Evolutionary conservation across 2,797 vertebrate species (phyloP), one percentile per base, ranked within the genome.

Genomic region (Sebastes vulpes): DNA sequence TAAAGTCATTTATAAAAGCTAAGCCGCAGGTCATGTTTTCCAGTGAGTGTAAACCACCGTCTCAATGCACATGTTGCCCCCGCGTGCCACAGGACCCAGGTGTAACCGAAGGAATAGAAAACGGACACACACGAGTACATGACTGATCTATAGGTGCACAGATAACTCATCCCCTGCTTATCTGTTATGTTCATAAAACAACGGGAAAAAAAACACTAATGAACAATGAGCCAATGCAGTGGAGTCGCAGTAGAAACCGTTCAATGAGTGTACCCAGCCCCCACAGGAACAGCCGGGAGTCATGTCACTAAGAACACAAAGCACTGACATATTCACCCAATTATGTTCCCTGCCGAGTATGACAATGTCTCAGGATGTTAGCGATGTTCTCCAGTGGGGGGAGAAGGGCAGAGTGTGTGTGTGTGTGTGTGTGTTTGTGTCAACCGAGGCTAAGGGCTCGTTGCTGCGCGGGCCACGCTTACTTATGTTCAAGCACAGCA

Each of bases 301-400:
- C 91, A 91, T 93, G 92, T 95, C 91, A 95, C 89, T 92, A 88
- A 92, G 86, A 93, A 93, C 90, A 96, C 92, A 94, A 92, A 95
- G 90, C 87, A 75, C 91, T 95, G 94, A 93, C 94, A 95, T 94
- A 94, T 93, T 94, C 90, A 90, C 90, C 92, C 91, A 94, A 94
- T 96, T 95, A 95, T 91, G 91, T 94, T 93, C 93, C 91, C 90
- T 80, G 88, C 83, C 53, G 88, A 89, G 89, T 91, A 93, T 86
- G 94, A 92, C 93, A 95, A 92, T 93, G 88, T 94, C 92, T 92
- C 83, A 88, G 87, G 86, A 94, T 94, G 93, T 95, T 89, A 94
- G 87, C 86, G 89, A 87, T 93, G 87, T 92, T 95, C 91, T 90
- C 71, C 75, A 85, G 88, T 82, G 91, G 74, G 74, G 83, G 79